A percentile compares a stretch with the other conserved stretches of the same genome.
Conservation (phyloP, 2,888 invertebrate genomes). For the Nymphalis urticae region DNA sequence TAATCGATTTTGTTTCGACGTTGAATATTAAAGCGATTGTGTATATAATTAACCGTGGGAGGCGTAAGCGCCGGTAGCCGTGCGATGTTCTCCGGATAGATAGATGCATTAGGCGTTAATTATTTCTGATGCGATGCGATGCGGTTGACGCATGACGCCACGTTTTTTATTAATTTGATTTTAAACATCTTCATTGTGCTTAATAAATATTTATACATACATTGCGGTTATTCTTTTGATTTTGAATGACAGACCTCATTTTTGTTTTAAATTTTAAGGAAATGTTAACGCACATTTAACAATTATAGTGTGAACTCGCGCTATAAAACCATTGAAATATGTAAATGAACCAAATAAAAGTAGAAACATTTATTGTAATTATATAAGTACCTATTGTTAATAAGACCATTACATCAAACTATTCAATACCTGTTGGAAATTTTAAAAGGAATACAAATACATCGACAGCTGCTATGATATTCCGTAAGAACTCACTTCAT, state of each 20-base stretch:
- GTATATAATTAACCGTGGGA: conserved; percentile 31
- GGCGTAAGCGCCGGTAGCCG: conserved; percentile 24
- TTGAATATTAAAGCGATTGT: conserved; percentile 32
- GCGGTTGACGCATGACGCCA: conserved; percentile 21
- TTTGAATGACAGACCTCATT: not conserved
- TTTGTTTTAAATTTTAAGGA: not conserved
- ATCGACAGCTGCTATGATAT: too few species aligned
- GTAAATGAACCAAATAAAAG: too few species aligned
- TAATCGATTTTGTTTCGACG: conserved; percentile 38
- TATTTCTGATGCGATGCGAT: conserved; percentile 1
- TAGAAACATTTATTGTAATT: too few species aligned
- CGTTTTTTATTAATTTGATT: conserved; percentile 9
- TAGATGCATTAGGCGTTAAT: conserved; percentile 10
- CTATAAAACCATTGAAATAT: too few species aligned
- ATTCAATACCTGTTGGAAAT: too few species aligned
- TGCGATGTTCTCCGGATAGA: conserved; percentile 10
- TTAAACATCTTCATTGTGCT: conserved; percentile 17
- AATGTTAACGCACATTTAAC: too few species aligned
- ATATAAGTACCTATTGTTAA: too few species aligned
- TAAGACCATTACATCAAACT: too few species aligned
- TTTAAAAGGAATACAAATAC: too few species aligned
- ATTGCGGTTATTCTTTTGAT: conserved; percentile 1
- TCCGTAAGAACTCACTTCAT: too few species aligned
- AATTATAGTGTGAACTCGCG: too few species aligned
- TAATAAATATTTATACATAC: conserved; percentile 13